Evolutionary conservation across 2,888 invertebrate species (phyloP), one percentile per base, ranked within the genome.

Genomic region (Operophtera brumata): DNA sequence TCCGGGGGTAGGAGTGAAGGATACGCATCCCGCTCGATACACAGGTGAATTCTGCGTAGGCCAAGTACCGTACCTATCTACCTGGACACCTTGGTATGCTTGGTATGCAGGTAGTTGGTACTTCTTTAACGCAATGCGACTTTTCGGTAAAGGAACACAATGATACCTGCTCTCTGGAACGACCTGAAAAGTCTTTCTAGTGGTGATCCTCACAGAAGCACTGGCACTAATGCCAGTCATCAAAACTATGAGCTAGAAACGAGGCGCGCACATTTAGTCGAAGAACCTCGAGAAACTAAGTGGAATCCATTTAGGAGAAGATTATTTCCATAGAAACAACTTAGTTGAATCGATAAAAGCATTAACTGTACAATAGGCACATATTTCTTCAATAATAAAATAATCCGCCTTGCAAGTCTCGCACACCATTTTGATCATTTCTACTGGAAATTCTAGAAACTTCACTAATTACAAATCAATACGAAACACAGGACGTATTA

Each of bases 221-320:
- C 80, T 87, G 62, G 89, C 91, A 65, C 73, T 81, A 64, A 91
- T 78, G 65, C 90, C 90, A 76, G 89, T 90, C 91, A 91, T 91
- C 77, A 85, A 88, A 57, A 52, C 61, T 53, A 53, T 55, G 36
- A 58, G 61, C 61, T 64, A 62, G 10, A 59, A 67, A 65, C 39
- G 60, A 69, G 61, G 61, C 67, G 67, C 71, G 62, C 62, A 63
- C 69, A 62, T 69, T 66, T 57, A 45, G 55, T 57, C 47, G 47
- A 40, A 48, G 64, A 58, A 54, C 64, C 57, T 64, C 61, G 58
- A 60, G 56, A 65, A 66, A 66, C 70, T 74, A 64, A 64, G 62
- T 66, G 60, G 68, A 69, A 73, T 68, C 64, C 48, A 65, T 66
- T 62, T 59, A 57, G 61, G 61, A 61, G 63, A 61, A 70, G 73